Percentiles rank a stretch among this genome's conserved stretches.
phyloP scores from a whole-genome alignment of 1,140 invertebrate species.

The Augochlora pura region DNA sequence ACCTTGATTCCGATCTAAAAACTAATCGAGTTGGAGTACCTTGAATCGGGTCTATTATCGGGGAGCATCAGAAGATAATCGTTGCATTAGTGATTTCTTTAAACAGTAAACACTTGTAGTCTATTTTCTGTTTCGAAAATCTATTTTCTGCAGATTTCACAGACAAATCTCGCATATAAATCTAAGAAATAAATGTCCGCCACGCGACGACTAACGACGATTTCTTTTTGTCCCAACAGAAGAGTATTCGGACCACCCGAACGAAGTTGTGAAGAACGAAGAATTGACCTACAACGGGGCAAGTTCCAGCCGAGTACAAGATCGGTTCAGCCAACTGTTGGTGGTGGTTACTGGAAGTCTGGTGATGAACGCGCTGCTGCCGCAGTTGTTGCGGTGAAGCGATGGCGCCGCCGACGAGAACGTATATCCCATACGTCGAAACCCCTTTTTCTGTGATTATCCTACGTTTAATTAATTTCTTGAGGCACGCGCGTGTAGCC shows the following conservation, averaged over 20 bases:
- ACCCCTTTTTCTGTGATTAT: conserved; percentile 81
- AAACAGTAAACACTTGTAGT: no score
- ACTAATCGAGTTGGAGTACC: no score
- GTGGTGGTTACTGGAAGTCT: conserved; percentile 65
- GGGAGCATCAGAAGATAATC: neutral
- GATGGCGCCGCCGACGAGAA: conserved; percentile 57
- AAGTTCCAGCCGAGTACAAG: conserved; percentile 54
- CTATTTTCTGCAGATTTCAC: no score
- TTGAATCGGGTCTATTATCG: neutral
- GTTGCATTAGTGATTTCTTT: no score
- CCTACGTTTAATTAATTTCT: conserved; percentile 80
- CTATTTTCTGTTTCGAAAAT: no score
- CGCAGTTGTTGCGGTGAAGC: conserved; percentile 78
- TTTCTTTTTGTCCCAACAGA: conserved; percentile 79
- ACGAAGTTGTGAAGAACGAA: conserved; percentile 95
- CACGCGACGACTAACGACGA: neutral
- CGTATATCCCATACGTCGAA: conserved; percentile 66
- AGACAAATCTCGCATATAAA: no score
- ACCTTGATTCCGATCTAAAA: no score
- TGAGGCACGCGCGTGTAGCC: conserved; percentile 59
- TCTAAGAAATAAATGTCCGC: no score
- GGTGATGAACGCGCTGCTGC: conserved; percentile 69
- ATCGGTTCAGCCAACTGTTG: conserved; percentile 49
- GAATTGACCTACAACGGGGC: conserved; percentile 88
- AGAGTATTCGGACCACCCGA: conserved; percentile 92